Conservation (phyloP, 2,888 invertebrate genomes). For the Microctonus aethiopoides region DNA sequence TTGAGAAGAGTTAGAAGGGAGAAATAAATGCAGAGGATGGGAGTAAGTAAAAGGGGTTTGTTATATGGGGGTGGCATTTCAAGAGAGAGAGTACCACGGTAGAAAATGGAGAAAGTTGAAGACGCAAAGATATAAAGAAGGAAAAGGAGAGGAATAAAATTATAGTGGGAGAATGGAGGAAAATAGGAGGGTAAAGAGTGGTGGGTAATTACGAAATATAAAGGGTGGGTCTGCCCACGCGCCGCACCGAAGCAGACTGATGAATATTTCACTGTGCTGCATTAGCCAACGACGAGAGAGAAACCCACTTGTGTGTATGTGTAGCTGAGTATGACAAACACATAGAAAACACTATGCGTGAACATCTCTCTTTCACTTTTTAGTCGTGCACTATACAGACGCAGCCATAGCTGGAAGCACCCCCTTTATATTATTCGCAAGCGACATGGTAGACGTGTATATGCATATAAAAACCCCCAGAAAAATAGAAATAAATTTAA, state of each 20-base stretch:
- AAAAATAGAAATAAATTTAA: background rate
- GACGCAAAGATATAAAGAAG: slow-evolving; percentile 16
- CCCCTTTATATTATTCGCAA: slow-evolving; percentile 4
- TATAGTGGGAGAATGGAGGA: slow-evolving; percentile 32
- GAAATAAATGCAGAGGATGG: background rate
- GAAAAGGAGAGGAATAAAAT: slow-evolving; percentile 32
- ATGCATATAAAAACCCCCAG: background rate
- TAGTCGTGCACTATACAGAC: slow-evolving; percentile 37
- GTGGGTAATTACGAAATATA: slow-evolving; percentile 66
- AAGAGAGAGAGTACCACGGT: background rate
- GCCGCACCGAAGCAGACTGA: slow-evolving; percentile 57
- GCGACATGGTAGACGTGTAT: background rate
- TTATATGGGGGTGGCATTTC: slow-evolving; percentile 5
- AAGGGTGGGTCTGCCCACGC: slow-evolving; percentile 61
- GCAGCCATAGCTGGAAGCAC: slow-evolving; percentile 28
- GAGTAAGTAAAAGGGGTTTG: slow-evolving; percentile 31
- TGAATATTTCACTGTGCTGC: slow-evolving; percentile 66
- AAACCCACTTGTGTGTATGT: slow-evolving; percentile 52
- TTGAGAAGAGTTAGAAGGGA: background rate
- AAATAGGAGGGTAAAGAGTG: slow-evolving; percentile 45
- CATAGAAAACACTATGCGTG: too few species aligned
- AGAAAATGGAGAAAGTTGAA: slow-evolving; percentile 10
- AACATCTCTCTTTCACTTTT: slow-evolving; percentile 58
- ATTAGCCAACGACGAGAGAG: slow-evolving; percentile 59
- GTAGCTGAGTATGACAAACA: too few species aligned